A percentile compares a stretch with the other conserved stretches of the same genome.
Conservation (phyloP, 2,888 invertebrate species). For the Magallana nippona region DNA sequence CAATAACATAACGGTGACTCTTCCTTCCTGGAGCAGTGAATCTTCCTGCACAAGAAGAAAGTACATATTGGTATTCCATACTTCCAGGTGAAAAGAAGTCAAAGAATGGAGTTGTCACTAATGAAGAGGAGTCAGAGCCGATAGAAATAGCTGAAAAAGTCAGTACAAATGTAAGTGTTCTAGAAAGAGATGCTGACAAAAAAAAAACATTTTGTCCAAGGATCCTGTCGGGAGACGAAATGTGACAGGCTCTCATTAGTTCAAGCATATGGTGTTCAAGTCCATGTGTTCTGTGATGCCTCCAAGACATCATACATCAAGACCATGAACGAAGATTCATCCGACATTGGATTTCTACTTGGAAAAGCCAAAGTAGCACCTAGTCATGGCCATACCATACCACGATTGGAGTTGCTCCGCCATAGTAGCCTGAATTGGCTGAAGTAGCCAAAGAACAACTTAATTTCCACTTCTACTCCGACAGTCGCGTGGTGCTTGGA, state of each 20-base stretch:
- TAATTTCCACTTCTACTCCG: conserved; percentile 48
- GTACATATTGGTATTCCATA: too few relatives aligned
- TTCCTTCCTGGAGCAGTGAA: too few relatives aligned
- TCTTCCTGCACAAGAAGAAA: too few relatives aligned
- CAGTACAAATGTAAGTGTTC: background rate
- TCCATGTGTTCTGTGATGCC: conserved; percentile 59
- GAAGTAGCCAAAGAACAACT: conserved; percentile 45
- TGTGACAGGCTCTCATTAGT: conserved; percentile 24
- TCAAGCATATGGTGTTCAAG: background rate
- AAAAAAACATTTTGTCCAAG: conserved; percentile 11
- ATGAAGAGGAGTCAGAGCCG: too few relatives aligned
- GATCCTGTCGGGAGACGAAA: background rate
- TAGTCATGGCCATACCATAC: conserved; percentile 55
- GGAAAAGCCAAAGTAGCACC: conserved; percentile 63
- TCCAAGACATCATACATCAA: conserved; percentile 61
- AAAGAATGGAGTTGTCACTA: too few relatives aligned
- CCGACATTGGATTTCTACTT: conserved; percentile 51
- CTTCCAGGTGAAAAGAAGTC: too few relatives aligned
- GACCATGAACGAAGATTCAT: conserved; percentile 17
- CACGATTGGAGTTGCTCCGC: conserved; percentile 53
- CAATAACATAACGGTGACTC: too few relatives aligned
- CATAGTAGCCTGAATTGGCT: conserved; percentile 44
- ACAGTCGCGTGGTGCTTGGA: conserved; percentile 54
- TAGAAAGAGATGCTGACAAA: conserved; percentile 11
- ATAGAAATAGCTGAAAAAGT: too few relatives aligned